Base-by-base conservation (phyloP, 2,797 vertebrate genomes). In the Rallus crepitans region DNA sequence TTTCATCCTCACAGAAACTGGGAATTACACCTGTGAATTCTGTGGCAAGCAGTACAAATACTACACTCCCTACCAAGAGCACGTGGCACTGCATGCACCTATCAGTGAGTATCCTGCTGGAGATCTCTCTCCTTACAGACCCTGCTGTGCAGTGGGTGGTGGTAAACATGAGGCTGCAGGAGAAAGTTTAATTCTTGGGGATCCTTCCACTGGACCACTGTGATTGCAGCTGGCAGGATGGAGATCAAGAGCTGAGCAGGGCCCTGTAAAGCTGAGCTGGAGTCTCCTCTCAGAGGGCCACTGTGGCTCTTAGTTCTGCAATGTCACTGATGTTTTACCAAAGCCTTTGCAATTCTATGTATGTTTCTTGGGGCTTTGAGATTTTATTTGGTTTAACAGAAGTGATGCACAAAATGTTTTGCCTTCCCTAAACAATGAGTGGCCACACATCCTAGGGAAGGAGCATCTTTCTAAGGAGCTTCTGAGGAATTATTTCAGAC, bases 31-130 rank as follows among this genome's bases (percentile, higher is more conserved):
- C 33, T 99, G 99, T 82, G 99, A 99, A 96, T 99, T 99, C 97
- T 99, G 99, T 52, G 99, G 99, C 91, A 99, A 99, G 96, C 99
- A 99, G 98, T 99, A 99, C 98, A 99, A 99, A 96, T 99, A 99
- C 97, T 99, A 99, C 98, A 99, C 99, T 66, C 99, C 99, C 6
- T 99, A 99, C 98, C 99, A 99, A 97, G 99, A 99, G 93, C 99
- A 99, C 1, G 99, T 99, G 93, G 99, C 99, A 18, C 98, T 99
- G 93, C 99, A 99, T 10, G 98, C 99, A 30, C 99, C 99, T 25
- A 98, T 99, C 97, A 98, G 99, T 99, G 98, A 99, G 99, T 98
- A 97, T 94, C 91, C 80, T 68, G 76, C 89, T 84, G 60, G 18
- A 30, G 24, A 53, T n/a, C n/a, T 60, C 0, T 27, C 73, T 63